Evolutionary conservation across 2,797 vertebrate species (phyloP).

Genomic region (Trachurus trachurus): DNA sequence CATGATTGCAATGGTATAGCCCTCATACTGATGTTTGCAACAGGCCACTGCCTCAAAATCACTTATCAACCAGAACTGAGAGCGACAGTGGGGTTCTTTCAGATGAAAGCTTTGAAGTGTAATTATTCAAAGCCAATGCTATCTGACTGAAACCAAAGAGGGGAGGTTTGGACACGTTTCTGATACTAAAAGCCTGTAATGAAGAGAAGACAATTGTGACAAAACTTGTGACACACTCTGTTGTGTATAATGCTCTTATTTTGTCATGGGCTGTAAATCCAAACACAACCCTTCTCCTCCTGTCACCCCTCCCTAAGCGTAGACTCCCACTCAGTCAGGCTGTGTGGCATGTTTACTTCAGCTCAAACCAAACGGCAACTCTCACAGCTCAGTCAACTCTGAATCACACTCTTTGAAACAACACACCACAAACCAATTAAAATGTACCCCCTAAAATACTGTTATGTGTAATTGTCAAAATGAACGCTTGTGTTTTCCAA

Average conservation of each 20-base stretch:
- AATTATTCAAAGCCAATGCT: background rate
- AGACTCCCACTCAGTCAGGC: background rate
- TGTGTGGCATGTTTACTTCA: background rate
- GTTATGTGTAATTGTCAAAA: background rate
- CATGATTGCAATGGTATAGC: background rate
- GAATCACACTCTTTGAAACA: background rate
- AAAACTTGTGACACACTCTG: background rate
- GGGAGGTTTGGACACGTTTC: background rate
- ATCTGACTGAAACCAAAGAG: background rate
- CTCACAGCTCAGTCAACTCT: background rate
- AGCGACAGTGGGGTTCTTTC: background rate
- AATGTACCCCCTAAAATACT: no score
- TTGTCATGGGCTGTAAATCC: background rate
- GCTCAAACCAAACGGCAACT: background rate
- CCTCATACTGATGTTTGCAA: background rate
- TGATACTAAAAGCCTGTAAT: background rate
- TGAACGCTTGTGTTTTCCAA: background rate
- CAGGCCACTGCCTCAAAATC: background rate
- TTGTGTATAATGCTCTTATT: no score
- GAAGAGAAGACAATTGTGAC: background rate
- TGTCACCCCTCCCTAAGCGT: no score
- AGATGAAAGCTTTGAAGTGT: background rate
- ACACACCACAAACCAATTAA: background rate
- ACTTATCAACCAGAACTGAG: background rate
- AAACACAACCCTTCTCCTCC: no score